phyloP scores from a whole-genome alignment of 2,888 invertebrate species.

The Euclidia mi region DNA sequence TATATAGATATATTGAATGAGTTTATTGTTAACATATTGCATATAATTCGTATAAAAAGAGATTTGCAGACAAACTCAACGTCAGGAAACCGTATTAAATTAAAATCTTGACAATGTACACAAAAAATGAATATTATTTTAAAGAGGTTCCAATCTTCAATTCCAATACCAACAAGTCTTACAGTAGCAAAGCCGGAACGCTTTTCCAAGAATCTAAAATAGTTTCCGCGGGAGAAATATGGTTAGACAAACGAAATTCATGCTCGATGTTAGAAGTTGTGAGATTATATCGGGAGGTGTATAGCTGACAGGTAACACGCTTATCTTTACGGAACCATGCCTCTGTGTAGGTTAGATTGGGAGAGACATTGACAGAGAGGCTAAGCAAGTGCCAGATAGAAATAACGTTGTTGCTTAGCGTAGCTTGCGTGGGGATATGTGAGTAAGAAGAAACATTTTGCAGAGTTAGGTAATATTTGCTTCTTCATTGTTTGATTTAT shows the following conservation, averaged over 20 bases:
- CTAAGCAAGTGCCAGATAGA: constrained; percentile 13
- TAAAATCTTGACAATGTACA: too few relatives aligned
- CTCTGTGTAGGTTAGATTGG: constrained; percentile 35
- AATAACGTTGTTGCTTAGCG: too few relatives aligned
- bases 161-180: constrained; percentile 1
- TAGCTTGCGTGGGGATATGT: too few relatives aligned
- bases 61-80: too few relatives aligned
- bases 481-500: too few relatives aligned
- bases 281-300: constrained; percentile 37
- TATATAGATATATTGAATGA: too few relatives aligned
- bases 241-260: constrained; percentile 36
- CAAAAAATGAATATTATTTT: too few relatives aligned
- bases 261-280: constrained; percentile 23
- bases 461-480: too few relatives aligned
- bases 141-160: background rate
- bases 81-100: too few relatives aligned
- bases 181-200: background rate
- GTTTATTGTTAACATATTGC: too few relatives aligned
- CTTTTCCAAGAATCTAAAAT: constrained; percentile 15
- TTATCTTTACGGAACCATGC: constrained; percentile 55
- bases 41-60: too few relatives aligned
- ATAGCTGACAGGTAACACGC: constrained; percentile 52
- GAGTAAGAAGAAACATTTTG: too few relatives aligned
- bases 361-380: constrained; percentile 41
- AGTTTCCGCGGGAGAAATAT: constrained; percentile 30